Base-by-base conservation (phyloP, 2,113 vertebrate species). In the Girardinichthys multiradiatus region DNA sequence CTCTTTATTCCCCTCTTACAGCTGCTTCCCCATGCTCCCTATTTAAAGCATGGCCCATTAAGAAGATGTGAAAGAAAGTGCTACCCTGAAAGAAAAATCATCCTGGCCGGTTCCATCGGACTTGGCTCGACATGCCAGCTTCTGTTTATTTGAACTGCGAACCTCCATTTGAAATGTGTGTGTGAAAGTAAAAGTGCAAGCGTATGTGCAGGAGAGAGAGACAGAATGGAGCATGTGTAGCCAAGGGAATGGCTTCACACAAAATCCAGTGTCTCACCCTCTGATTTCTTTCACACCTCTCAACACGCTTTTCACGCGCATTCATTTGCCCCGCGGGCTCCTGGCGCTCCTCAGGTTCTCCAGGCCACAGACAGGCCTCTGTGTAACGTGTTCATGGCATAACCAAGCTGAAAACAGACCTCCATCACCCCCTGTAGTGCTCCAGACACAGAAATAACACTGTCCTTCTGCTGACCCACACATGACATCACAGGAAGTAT, bases 71-170 rank as follows among this genome's bases (percentile, higher is more conserved):
- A 85, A 76, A 88, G 77, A 80, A 79, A 83, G 81, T 71, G 65
- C 66, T 66, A 74, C 76, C 86, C 72, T 54, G 57, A 85, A 80
- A 86, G 74, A 84, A 83, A 85, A 86, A 90, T 85, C 81, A 80
- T 71, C 72, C 65, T 2, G 39, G 79, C 76, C 71, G 31, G 31
- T 59, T 76, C 86, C 79, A 64, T 76, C 81, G 89, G 74, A 57
- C 59, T 66, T 5, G 1, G 72, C 70, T 76, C 33, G 35, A 84
- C 65, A 79, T 86, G 79, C 63, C 76, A 68, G 74, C 69, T 14
- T 54, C 76, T 92, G 91, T 94, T 92, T 93, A 92, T 94, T 95
- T 94, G 84, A 93, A 93, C 91, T 92, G 89, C 84, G 90, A 89
- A 92, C 90, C 83, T 79, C 80, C 54, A 31, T 85, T 85, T 77